These are phyloP conservation scores for Eulemur albifrons DNA, from an alignment of 2,797 vertebrate species.

Conservation along the genomic window DNA sequence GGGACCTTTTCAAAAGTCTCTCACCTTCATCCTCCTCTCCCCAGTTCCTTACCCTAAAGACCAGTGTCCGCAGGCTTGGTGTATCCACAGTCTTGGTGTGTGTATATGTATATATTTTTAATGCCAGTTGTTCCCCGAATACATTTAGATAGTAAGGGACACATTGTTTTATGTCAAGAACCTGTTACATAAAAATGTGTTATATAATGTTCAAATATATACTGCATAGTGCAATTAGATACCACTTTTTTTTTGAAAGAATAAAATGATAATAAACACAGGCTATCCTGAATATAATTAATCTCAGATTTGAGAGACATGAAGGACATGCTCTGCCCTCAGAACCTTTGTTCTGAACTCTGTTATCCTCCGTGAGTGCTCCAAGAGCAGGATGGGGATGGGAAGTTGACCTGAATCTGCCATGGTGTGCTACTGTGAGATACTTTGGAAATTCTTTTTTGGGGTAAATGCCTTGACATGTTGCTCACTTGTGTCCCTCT, in stretches of 20 bases:
- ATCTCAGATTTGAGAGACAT: background rate
- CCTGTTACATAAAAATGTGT: constrained; percentile 78
- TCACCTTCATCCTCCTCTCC: background rate
- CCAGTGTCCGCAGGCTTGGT: background rate
- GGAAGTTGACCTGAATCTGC: constrained; percentile 12
- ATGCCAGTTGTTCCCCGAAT: constrained; percentile 58
- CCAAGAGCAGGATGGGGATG: background rate
- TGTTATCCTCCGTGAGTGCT: background rate
- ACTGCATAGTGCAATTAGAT: constrained; percentile 54
- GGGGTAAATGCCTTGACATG: background rate
- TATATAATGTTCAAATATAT: constrained; percentile 79
- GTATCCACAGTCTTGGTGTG: background rate
- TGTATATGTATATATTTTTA: background rate
- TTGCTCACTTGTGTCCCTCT: background rate
- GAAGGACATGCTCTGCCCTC: background rate
- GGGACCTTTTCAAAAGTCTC: constrained; percentile 16
- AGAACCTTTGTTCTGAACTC: background rate
- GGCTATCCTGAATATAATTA: background rate
- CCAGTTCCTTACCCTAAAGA: constrained; percentile 3
- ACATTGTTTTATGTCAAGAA: constrained; percentile 74
- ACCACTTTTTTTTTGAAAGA: constrained; percentile 34
- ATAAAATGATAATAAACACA: constrained; percentile 49
- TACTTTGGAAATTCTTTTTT: background rate
- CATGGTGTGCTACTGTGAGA: background rate
- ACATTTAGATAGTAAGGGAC: constrained; percentile 69